Percentiles rank a stretch among this genome's conserved stretches.
Evolutionary conservation across 2,797 vertebrate species (phyloP).

Genomic region (Eleutherodactylus coqui): DNA sequence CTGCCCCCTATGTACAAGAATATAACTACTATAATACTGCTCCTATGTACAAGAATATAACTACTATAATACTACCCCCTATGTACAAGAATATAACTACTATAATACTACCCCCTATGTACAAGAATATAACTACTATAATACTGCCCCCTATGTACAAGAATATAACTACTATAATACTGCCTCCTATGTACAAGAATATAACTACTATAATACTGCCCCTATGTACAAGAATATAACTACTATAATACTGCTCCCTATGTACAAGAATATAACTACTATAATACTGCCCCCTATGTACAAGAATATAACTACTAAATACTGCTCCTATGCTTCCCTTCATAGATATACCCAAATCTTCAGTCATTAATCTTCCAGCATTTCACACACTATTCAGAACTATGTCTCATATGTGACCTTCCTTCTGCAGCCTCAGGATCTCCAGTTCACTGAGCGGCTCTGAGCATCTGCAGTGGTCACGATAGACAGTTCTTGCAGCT

Average conservation of each 20-base stretch:
- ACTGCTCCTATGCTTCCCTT: neutral
- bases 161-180: neutral
- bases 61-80: neutral
- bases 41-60: too few species aligned
- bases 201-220: neutral
- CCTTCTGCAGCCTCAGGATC: neutral
- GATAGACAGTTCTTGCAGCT: neutral
- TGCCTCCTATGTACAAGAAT: too few species aligned
- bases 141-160: neutral
- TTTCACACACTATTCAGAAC: neutral
- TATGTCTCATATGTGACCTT: neutral
- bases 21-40: too few species aligned
- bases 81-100: neutral
- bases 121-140: neutral
- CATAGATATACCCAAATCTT: neutral
- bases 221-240: neutral
- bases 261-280: neutral
- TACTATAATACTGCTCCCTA: neutral
- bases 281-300: neutral
- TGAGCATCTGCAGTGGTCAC: constrained; percentile 4
- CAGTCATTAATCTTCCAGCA: neutral
- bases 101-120: neutral
- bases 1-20: neutral
- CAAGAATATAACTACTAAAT: neutral
- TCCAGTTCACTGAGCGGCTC: neutral